Evolutionary conservation across 2,888 invertebrate species (phyloP), one percentile per base, ranked within the genome.

Genomic region (Eurytoma adleriae): DNA sequence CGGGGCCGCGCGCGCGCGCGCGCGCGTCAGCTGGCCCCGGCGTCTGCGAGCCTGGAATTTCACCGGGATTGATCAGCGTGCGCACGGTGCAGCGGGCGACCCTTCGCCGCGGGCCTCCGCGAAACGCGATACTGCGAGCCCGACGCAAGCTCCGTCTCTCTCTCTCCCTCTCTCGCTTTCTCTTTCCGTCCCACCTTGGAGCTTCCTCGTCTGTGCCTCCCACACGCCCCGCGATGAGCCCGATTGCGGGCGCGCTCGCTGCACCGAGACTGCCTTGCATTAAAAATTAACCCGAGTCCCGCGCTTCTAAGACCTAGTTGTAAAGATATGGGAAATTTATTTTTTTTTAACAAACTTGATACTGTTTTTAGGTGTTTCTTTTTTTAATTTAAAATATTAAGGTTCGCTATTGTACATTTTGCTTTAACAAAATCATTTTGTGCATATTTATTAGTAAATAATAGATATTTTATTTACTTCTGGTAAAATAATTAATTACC

Each of bases 11-110:
- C n/a, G n/a, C n/a, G n/a, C n/a, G n/a, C n/a, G n/a, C n/a, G n/a
- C 48, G 27, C 27, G 40, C 67, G 67, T 74, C 57, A 56, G 30
- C 54, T 40, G 30, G 18, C 18, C 54, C n/a, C 54, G 54, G 18
- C 59, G 67, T 27, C 54, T 54, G 50, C 52, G 67, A 68, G 67
- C 24, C 52, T 52, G 18, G 67, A 68, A 68, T 68, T 68, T 68
- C 52, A 52, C 4, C 52, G 20, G 52, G 24, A 68, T 69, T 69
- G 24, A 69, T 69, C 27, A 54, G 14, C 64, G 48, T 62, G 62
- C 27, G 30, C 30, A 64, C 40, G 20, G 61, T 24, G 24, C 24
- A 24, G 16, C 48, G 27, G 16, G 20, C 27, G 50, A 54, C 68
- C 61, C 61, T 61, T 61, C 24, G 24, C 40, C 24, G 24, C 40